Evolutionary conservation across 2,888 invertebrate species (phyloP), one percentile per base, ranked within the genome.

Genomic region (Herminia tarsipennalis): DNA sequence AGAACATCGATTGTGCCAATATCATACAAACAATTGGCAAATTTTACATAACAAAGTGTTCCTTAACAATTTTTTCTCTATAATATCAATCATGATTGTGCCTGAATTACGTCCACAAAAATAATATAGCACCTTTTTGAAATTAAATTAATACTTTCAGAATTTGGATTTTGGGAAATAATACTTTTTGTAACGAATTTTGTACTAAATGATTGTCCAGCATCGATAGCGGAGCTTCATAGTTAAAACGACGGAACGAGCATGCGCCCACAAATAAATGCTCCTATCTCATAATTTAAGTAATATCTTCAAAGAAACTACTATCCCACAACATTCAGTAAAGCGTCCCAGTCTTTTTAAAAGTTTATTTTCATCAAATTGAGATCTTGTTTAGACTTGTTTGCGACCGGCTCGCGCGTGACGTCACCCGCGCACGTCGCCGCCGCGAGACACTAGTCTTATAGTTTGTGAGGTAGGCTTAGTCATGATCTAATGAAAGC

Each of bases 401-500:
- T 83, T 78, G 81, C 82, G 86, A 81, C 80, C 77, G 75, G 77
- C 73, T 66, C 73, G 69, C 66, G 65, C 59, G 57, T 56, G 69
- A 67, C 67, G 65, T 61, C 64, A 55, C 50, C 45, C 46, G 47
- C 55, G 44, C 57, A 25, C 36, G 53, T 53, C 66, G 63, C 59
- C 70, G 70, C 69, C 61, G 66, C 76, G 74, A 73, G 71, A 64
- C 78, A 63, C 77, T 73, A 81, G 87, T 84, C 89, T 78, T 81
- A 81, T 80, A 83, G 85, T 85, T 86, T 88, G 88, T 91, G 91
- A 91, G 91, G 91, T 91, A 91, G 90, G 91, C 91, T 85, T 87
- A 90, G 90, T 91, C 91, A 91, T 90, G 91, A 88, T 89, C 84
- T 88, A 88, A 90, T 89, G 90, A 90, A 86, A 90, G 89, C 90